Evolutionary conservation across 2,113 vertebrate species (phyloP).

Genomic region (Sterrhoptilus dennistouni): DNA sequence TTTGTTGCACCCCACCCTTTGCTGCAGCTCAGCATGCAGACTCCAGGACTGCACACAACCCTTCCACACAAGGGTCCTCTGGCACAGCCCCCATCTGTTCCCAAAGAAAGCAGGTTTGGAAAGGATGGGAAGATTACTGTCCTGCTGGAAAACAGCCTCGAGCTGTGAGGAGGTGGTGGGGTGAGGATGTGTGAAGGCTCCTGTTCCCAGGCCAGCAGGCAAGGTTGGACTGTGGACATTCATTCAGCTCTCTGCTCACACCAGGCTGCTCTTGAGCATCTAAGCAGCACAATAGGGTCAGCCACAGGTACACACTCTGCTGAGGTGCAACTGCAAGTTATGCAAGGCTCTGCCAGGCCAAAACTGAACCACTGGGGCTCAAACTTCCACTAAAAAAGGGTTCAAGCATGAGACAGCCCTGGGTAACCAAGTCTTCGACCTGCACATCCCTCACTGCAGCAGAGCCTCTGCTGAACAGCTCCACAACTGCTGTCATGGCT

Average conservation of each 20-base stretch:
- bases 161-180: not conserved
- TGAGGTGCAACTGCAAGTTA: not conserved
- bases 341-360: not conserved
- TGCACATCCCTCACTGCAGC: not conserved
- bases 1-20: not conserved
- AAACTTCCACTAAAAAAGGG: not conserved
- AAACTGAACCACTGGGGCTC: not conserved
- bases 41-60: not conserved
- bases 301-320: not conserved
- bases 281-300: not conserved
- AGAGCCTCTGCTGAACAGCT: not conserved
- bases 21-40: not conserved
- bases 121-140: rapidly evolving
- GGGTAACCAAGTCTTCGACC: not conserved
- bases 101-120: not conserved
- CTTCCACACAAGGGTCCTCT: not conserved
- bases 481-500: rapidly evolving
- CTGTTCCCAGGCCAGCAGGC: not conserved
- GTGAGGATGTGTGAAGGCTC: not conserved
- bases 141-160: rapidly evolving
- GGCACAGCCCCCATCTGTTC: not conserved
- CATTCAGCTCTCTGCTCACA: not conserved
- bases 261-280: not conserved
- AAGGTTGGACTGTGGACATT: not conserved
- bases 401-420: not conserved